Evolutionary conservation across 30 jellyfish, hydroid and myxozoan species (phyloP).

Genomic region (Turritopsis dohrnii): DNA sequence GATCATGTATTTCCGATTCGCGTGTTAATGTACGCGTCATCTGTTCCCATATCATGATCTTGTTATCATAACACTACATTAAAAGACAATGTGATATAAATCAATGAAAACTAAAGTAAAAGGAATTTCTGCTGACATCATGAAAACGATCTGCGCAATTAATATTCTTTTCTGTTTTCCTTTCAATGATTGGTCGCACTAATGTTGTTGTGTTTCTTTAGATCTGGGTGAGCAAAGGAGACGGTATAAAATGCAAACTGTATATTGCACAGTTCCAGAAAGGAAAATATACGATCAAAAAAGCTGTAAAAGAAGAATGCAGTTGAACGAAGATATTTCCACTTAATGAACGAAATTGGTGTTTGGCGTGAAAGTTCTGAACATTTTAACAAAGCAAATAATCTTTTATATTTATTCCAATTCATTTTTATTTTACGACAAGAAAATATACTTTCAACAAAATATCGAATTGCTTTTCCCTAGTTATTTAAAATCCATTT

Average conservation of each 20-base stretch:
- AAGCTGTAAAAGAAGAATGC: background rate
- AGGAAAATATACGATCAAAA: conserved; percentile 69
- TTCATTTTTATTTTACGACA: background rate
- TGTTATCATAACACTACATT: too few species aligned
- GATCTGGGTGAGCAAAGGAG: conserved; percentile 96
- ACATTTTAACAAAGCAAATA: background rate
- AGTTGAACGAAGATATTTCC: background rate
- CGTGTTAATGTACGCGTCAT: too few species aligned
- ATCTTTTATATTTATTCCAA: background rate
- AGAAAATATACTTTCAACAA: background rate
- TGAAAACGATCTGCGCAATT: too few species aligned
- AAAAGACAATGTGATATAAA: too few species aligned
- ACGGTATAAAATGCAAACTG: conserved; percentile 80
- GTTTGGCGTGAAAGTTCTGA: too few species aligned
- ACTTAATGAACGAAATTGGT: background rate
- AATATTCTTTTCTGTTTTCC: background rate
- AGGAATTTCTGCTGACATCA: too few species aligned
- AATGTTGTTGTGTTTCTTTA: conserved; percentile 14
- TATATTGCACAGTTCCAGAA: conserved; percentile 92
- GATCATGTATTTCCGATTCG: too few species aligned
- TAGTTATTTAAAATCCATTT: too few species aligned
- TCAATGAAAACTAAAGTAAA: too few species aligned
- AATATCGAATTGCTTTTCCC: background rate
- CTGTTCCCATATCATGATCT: too few species aligned
- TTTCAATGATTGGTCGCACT: background rate